Evolutionary conservation across 2,888 invertebrate species (phyloP), one percentile per base, ranked within the genome.

Genomic region (Drosophila vallismaia): DNA sequence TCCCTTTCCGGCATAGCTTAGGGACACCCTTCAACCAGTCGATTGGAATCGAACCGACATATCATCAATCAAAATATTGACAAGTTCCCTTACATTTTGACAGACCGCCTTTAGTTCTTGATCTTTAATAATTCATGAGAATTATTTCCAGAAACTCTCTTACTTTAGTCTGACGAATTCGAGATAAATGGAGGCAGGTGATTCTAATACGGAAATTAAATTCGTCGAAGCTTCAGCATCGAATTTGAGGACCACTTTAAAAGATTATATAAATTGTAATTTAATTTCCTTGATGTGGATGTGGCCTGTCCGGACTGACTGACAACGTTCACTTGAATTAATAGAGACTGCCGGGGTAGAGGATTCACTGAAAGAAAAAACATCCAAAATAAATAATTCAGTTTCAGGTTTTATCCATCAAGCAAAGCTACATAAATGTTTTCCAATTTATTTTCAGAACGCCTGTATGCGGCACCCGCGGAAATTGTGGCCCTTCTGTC

Each of bases 401-500:
- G 19, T 19, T 19, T 19, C 19, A 19, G 19, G 19, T 1, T 1
- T 19, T 19, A 2, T 1, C 19, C 19, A 19, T 19, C 40, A 2
- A 19, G 40, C 40, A n/a, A 36, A n/a, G 0, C n/a, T n/a, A 36
- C 1, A 36, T 36, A 36, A 9, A 36, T 5, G 2, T 1, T 36
- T 36, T 36, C 6, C n/a, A 6, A 36, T n/a, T 24, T 36, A 8
- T 12, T 57, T 48, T 3, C 92, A 94, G 94, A 94, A 76, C 92
- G 93, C 1, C 91, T 96, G 19, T 96, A 96, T 91, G 94, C 95
- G 45, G 96, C 96, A 0, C 95, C 96, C 0, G 93, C 94, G 0
- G 94, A 94, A 49, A 93, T 96, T 88, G 94, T 97, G 74, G 94
- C 94, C 0, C 89, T 97, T 24, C 92, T 97, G 49, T 96, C 96